Conservation (phyloP, 23 tunicate species). For the Oikopleura vanhoeffeni region DNA sequence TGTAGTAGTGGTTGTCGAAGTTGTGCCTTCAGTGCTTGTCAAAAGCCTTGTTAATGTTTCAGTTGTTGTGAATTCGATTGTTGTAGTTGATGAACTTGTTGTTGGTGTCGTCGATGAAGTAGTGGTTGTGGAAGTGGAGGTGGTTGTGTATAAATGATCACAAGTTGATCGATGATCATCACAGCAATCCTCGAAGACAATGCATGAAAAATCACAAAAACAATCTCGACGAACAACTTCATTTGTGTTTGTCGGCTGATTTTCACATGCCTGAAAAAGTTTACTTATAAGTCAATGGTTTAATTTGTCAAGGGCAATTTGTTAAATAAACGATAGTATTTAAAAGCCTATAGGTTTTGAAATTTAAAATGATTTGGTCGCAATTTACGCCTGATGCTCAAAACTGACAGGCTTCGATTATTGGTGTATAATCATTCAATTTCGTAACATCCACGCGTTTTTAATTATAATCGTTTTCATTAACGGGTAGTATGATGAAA, state of each 20-base stretch:
- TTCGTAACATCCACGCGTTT: no score
- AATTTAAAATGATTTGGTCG: no score
- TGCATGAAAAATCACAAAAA: constrained; percentile 2
- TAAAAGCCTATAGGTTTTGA: no score
- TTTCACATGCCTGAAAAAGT: not conserved
- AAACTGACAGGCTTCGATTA: no score
- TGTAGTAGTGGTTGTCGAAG: not conserved
- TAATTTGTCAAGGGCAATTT: no score
- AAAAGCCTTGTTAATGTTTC: no score
- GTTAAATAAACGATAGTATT: no score
- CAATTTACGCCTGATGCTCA: no score
- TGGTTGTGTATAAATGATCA: not conserved
- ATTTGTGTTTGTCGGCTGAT: not conserved
- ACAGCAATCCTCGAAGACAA: not conserved
- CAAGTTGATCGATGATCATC: not conserved
- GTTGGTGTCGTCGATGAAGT: not conserved
- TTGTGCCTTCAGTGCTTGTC: not conserved
- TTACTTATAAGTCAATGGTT: no score
- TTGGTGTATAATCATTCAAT: no score
- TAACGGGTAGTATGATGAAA: no score
- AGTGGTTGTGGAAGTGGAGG: not conserved
- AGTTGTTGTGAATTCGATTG: not conserved
- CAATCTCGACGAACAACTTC: not conserved
- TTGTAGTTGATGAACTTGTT: not conserved
- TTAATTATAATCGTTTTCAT: no score